phyloP scores from a whole-genome alignment of 1,140 invertebrate species.

The Drosophila hydei region DNA sequence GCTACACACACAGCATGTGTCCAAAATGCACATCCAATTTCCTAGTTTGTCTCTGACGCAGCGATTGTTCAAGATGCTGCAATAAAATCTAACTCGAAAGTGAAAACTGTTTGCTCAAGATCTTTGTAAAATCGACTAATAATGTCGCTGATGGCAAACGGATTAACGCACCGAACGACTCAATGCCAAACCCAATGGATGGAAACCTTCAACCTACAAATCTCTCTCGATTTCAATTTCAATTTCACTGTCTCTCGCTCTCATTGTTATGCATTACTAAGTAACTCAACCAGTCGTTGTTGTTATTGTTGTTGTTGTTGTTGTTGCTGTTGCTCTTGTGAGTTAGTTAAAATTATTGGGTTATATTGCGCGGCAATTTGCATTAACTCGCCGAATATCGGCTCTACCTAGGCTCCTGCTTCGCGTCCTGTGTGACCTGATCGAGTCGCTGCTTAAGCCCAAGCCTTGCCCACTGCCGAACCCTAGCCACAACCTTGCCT shows the following conservation, averaged over 20 bases:
- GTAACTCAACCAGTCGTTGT: conserved; percentile 46
- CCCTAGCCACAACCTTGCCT: conserved; percentile 79
- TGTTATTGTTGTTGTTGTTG: conserved; percentile 10
- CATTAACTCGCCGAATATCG: conserved; percentile 66
- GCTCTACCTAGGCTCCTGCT: conserved; percentile 20
- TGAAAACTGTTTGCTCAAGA: conserved; percentile 6
- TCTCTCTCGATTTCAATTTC: conserved; percentile 3
- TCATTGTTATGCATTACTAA: conserved; percentile 68
- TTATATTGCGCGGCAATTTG: conserved; percentile 82
- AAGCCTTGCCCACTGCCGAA: conserved; percentile 66
- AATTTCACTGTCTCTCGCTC: conserved; percentile 9
- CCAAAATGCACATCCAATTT: conserved; percentile 32
- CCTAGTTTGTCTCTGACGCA: neutral
- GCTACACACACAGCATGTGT: conserved; percentile 63
- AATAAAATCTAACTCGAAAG: conserved; percentile 80
- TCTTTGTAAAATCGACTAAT: conserved; percentile 70
- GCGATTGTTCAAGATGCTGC: conserved; percentile 81
- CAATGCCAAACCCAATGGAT: conserved; percentile 25
- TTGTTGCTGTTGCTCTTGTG: conserved; percentile 30
- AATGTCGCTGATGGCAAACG: conserved; percentile 80
- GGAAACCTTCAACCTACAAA: conserved; percentile 7
- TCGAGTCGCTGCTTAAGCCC: conserved; percentile 33
- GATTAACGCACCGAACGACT: conserved; percentile 59
- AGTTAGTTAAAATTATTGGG: conserved; percentile 81
- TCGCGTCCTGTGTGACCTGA: conserved; percentile 37